Percentiles rank a stretch among this genome's conserved stretches.
phyloP scores from a whole-genome alignment of 2,797 vertebrate species.

The Todus mexicanus region DNA sequence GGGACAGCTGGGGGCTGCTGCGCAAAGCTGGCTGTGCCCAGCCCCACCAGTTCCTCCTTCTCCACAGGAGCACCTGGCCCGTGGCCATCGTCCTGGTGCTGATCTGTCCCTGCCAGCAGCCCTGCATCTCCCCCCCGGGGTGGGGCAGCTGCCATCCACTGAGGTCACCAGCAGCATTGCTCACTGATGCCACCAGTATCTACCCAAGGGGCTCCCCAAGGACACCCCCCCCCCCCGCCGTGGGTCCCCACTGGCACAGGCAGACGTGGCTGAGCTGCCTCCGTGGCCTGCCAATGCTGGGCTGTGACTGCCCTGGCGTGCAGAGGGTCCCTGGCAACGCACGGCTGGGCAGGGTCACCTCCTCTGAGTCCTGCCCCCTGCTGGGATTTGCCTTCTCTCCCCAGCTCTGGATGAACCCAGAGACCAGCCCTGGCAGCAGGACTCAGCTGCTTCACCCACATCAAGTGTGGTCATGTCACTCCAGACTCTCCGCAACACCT shows the following conservation, averaged over 20 bases:
- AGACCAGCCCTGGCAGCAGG: fast-evolving
- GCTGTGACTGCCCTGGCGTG: fast-evolving
- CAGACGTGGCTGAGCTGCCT: not conserved
- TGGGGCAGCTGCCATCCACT: not conserved
- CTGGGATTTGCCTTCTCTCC: not conserved
- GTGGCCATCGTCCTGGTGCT: not conserved
- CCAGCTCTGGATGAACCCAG: not conserved
- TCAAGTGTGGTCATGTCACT: not conserved
- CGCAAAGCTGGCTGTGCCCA: not conserved
- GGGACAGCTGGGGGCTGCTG: not conserved
- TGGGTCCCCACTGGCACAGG: fast-evolving
- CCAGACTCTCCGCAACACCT: not conserved
- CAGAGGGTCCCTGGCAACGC: fast-evolving
- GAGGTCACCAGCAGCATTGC: no score
- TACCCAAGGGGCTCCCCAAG: no score
- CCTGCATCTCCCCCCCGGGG: no score
- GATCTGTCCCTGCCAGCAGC: not conserved
- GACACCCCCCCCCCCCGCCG: no score
- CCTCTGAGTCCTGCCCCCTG: no score
- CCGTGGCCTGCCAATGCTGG: fast-evolving
- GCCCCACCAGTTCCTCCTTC: fast-evolving
- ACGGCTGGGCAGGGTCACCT: not conserved
- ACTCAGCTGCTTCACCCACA: fast-evolving
- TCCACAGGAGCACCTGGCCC: not conserved
- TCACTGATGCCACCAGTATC: not conserved